Evolutionary conservation across 2,888 invertebrate genomes (phyloP).

Genomic region (Petrolisthes manimaculis): DNA sequence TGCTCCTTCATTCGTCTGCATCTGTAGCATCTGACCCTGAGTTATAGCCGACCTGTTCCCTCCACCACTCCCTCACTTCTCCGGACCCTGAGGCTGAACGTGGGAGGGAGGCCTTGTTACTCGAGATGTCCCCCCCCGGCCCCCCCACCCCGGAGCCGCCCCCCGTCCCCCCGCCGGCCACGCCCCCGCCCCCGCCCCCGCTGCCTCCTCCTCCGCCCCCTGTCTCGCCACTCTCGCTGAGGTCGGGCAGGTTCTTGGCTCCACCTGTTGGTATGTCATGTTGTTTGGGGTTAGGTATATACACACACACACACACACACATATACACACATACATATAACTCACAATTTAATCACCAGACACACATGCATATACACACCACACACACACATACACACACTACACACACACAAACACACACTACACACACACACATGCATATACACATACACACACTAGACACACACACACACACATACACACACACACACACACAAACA

Average conservation of each 20-base stretch:
- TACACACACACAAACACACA: too few relatives aligned
- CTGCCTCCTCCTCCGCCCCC: neutral
- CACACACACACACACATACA: too few relatives aligned
- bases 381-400: too few relatives aligned
- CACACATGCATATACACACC: too few relatives aligned
- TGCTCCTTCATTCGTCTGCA: too few relatives aligned
- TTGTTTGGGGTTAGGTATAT: too few relatives aligned
- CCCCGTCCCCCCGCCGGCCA: neutral
- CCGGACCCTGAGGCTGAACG: constrained; percentile 64
- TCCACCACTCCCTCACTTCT: constrained; percentile 64
- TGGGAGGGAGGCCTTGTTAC: constrained; percentile 62
- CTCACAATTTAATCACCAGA: neutral
- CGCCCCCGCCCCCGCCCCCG: neutral
- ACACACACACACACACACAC: neutral
- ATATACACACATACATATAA: neutral
- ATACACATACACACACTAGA: too few relatives aligned
- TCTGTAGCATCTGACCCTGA: constrained; percentile 58
- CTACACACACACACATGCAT: too few relatives aligned
- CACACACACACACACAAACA: neutral
- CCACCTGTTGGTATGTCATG: constrained; percentile 29
- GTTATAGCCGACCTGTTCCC: constrained; percentile 64
- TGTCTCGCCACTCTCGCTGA: constrained; percentile 47
- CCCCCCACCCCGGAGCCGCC: neutral
- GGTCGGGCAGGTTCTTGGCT: constrained; percentile 51
- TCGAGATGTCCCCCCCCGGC: constrained; percentile 35